Percentiles rank a stretch among this genome's conserved stretches.
Evolutionary conservation across 2,113 vertebrate species (phyloP).

Genomic region (Phalacrocorax carbo): DNA sequence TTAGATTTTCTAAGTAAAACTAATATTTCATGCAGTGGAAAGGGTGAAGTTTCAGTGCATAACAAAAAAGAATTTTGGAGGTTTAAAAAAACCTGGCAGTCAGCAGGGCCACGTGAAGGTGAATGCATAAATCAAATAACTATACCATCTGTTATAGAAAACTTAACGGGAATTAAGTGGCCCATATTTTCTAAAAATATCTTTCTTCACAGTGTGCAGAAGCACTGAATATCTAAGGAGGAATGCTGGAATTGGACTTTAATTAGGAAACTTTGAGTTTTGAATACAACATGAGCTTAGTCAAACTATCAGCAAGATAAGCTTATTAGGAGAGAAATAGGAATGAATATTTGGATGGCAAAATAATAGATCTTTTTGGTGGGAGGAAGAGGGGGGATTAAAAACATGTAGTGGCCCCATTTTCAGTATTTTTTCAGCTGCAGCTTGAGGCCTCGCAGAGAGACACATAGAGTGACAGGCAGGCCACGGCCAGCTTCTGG

Average conservation of each 20-base stretch:
- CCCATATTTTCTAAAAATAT: conserved; percentile 73
- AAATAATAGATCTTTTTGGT: neutral
- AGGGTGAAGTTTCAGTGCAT: conserved; percentile 57
- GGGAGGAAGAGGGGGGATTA: neutral
- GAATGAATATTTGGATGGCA: neutral
- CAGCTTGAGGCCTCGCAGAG: neutral
- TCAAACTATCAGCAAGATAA: conserved; percentile 36
- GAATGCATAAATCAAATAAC: conserved; percentile 75
- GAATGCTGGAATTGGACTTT: conserved; percentile 47
- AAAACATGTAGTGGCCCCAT: neutral
- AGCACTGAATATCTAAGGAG: conserved; percentile 53
- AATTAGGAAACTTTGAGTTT: conserved; percentile 55
- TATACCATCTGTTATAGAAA: conserved; percentile 74
- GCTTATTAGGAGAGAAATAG: conserved; percentile 20
- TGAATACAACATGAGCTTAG: conserved; percentile 37
- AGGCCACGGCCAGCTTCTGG: neutral
- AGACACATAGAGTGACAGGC: neutral
- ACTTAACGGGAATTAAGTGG: conserved; percentile 72
- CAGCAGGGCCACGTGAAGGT: conserved; percentile 74
- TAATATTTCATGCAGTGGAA: conserved; percentile 69
- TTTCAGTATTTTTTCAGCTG: conserved; percentile 16
- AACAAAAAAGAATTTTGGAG: conserved; percentile 51
- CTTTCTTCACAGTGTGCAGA: conserved; percentile 57
- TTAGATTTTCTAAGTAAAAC: conserved; percentile 65
- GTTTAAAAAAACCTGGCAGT: conserved; percentile 64